Base-by-base conservation (phyloP, 2,888 invertebrate genomes). In the Chloroclystis v-ata region DNA sequence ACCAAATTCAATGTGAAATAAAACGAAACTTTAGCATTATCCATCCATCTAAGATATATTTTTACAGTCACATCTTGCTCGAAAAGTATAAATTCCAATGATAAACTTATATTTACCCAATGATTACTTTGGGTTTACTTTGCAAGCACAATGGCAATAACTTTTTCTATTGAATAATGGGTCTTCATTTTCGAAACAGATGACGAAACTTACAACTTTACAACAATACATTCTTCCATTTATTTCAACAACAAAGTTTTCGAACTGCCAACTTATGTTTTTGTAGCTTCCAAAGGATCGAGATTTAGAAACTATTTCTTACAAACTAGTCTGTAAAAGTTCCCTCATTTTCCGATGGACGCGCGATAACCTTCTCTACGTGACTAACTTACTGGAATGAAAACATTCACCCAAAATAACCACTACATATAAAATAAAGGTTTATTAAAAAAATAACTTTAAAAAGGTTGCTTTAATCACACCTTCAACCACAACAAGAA, bases 401-500 rank as follows among this genome's bases (percentile, higher is more conserved):
- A 33, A 20, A 20, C 11, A 20, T 14, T 24, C 32, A 16, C 16
- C 10, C 32, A 33, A 33, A 20, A 20, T 4, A 2, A 5, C 1
- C 32, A 6, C 6, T 4, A 16, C 6, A 1, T 16, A 32, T 1
- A 4, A n/a, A 16, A 13, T 14, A 16, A n/a, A 33, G n/a, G 5
- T 1, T 8, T 6, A 35, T 10, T 20, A 20, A 35, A 33, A 16
- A 33, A 24, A 6, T 11, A 24, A 10, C 2, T 1, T 42, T 49
- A 28, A 46, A 46, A 33, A 5, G n/a, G 32, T 40, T 39, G 45
- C 43, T 78, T 77, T 74, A 78, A 73, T 77, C 67, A 67, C 71
- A 70, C 64, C 68, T 75, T 69, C 65, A 78, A 79, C n/a, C n/a
- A 82, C 59, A 59, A 56, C 49, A 64, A 49, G 61, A 66, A 67